phyloP scores from a whole-genome alignment of 30 jellyfish, hydroid and myxozoan genomes.

The Mastigias papua region DNA sequence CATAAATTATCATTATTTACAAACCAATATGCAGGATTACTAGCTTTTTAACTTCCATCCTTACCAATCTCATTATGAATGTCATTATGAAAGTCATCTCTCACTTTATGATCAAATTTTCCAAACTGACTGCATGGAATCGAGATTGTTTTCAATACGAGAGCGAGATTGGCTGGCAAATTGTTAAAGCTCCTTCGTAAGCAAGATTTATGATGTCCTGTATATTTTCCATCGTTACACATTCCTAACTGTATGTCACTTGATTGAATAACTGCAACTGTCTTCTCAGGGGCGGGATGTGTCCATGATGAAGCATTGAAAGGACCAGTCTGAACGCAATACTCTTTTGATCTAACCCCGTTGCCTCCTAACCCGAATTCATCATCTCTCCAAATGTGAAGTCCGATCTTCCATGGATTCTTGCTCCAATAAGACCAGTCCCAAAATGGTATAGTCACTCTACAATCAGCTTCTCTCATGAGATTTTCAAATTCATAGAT shows the following conservation, averaged over 20 bases:
- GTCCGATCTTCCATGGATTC: constrained; percentile 69
- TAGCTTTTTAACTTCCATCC: too few species aligned
- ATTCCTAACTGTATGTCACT: neutral
- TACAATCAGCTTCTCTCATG: constrained; percentile 69
- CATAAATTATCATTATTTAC: too few species aligned
- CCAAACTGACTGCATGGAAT: constrained; percentile 36
- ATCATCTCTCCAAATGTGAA: constrained; percentile 68
- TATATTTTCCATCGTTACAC: neutral
- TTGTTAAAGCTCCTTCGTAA: constrained; percentile 51
- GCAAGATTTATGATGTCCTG: constrained; percentile 11
- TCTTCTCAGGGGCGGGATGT: constrained; percentile 37
- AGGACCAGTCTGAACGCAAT: constrained; percentile 67
- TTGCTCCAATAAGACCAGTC: constrained; percentile 74
- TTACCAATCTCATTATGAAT: constrained; percentile 48
- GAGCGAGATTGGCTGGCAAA: constrained; percentile 47
- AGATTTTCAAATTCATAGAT: constrained; percentile 58
- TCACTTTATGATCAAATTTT: constrained; percentile 15
- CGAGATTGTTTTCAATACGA: constrained; percentile 36
- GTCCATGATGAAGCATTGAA: constrained; percentile 40
- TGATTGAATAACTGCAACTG: neutral
- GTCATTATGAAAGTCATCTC: constrained; percentile 47
- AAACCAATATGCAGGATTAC: too few species aligned
- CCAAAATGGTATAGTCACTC: constrained; percentile 79
- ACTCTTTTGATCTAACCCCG: constrained; percentile 1
- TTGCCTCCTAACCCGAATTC: constrained; percentile 72